Conservation (phyloP, 2,113 vertebrate genomes). For the Myotis yumanensis region DNA sequence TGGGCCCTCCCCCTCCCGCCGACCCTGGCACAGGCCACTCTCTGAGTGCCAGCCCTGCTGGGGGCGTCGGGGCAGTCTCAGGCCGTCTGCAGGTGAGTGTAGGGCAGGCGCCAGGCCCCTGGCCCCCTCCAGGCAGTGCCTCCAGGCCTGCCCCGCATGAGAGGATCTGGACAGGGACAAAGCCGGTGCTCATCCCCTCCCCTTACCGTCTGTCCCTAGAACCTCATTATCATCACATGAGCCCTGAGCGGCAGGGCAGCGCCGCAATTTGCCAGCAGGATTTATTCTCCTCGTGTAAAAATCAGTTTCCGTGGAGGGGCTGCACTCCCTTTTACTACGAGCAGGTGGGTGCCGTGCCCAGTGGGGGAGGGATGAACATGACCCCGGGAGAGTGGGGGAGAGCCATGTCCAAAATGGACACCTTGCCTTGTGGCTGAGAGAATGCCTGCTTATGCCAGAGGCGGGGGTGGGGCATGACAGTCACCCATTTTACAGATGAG, state of each 20-base stretch:
- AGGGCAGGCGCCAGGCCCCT: neutral
- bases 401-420: neutral
- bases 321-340: fast-evolving
- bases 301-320: conserved; percentile 1
- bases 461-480: neutral
- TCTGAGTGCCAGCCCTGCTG: neutral
- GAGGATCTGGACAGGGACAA: neutral
- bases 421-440: neutral
- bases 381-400: neutral
- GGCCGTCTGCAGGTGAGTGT: fast-evolving
- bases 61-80: neutral
- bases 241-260: neutral
- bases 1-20: neutral
- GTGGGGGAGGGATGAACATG: neutral
- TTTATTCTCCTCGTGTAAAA: conserved; percentile 54
- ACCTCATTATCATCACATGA: conserved; percentile 8
- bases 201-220: neutral
- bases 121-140: neutral
- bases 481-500: neutral
- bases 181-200: neutral
- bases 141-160: neutral
- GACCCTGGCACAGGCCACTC: neutral
- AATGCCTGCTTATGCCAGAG: neutral
- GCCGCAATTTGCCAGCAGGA: conserved; percentile 58
- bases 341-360: neutral